Conservation (phyloP, 1,140 invertebrate genomes). For the Ephestia elutella region DNA sequence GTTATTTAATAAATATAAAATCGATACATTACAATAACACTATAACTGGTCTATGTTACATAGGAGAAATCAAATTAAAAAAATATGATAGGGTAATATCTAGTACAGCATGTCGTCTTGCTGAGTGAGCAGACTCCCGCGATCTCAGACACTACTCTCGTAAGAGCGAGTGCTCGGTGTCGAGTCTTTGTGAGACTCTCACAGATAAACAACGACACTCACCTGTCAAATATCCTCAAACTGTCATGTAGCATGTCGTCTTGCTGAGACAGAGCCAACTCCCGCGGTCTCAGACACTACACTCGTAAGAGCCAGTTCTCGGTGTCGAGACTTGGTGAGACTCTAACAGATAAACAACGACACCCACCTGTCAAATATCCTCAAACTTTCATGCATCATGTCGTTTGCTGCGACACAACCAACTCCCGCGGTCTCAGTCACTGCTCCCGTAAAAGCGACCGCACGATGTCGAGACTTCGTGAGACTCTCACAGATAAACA, state of each 20-base stretch:
- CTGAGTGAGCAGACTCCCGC: conserved; percentile 51
- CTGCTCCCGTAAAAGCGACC: conserved; percentile 91
- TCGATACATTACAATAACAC: too few relatives aligned
- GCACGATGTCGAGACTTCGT: conserved; percentile 95
- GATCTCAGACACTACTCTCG: conserved; percentile 87
- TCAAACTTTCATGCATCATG: conserved; percentile 89
- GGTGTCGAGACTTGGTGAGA: conserved; percentile 95
- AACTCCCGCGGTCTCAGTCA: conserved; percentile 75
- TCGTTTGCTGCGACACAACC: conserved; percentile 75
- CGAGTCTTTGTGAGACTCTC: conserved; percentile 96
- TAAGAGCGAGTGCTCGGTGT: conserved; percentile 91
- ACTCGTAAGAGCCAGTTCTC: conserved; percentile 92
- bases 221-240: conserved; percentile 93
- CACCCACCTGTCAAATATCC: conserved; percentile 89
- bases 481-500: too few relatives aligned
- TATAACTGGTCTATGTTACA: too few relatives aligned
- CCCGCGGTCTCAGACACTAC: conserved; percentile 78
- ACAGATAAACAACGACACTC: conserved; percentile 5
- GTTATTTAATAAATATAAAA: too few relatives aligned
- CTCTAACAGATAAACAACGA: too few relatives aligned
- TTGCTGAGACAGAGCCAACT: conserved; percentile 56
- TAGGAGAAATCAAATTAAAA: too few relatives aligned
- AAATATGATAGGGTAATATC: too few relatives aligned
- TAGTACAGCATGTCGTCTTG: conserved; percentile 86
- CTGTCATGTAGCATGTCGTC: conserved; percentile 90